Evolutionary conservation across 2,113 vertebrate species (phyloP).

Genomic region (Panthera uncia): DNA sequence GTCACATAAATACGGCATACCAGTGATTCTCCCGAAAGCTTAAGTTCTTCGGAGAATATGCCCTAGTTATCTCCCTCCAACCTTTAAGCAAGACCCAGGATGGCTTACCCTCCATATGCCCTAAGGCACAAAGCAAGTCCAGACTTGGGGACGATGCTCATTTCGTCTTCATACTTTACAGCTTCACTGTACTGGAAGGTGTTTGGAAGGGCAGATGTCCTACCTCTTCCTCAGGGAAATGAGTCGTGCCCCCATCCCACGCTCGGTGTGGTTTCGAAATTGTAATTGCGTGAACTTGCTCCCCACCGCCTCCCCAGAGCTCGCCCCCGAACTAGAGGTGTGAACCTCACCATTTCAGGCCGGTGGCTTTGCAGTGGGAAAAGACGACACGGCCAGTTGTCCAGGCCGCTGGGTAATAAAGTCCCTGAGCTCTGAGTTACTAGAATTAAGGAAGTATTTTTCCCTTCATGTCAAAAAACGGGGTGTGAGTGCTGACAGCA

Average conservation of each 20-base stretch:
- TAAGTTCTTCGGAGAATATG: neutral
- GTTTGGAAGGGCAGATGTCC: neutral
- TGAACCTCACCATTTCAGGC: neutral
- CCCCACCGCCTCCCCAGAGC: neutral
- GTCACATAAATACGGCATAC: neutral
- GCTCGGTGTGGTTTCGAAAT: neutral
- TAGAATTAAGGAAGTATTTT: neutral
- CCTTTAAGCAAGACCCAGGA: neutral
- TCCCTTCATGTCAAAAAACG: neutral
- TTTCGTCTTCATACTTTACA: neutral
- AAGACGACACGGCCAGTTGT: neutral
- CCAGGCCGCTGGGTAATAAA: neutral
- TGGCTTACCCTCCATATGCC: neutral
- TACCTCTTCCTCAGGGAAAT: neutral
- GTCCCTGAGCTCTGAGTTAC: neutral
- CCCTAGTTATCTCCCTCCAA: neutral
- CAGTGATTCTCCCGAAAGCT: neutral
- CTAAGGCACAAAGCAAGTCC: neutral
- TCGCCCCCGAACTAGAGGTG: accelerated
- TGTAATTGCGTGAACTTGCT: neutral
- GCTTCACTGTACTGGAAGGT: neutral
- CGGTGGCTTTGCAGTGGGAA: neutral
- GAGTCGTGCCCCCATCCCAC: neutral
- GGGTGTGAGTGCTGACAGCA: neutral
- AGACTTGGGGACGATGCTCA: accelerated